Percentiles rank a stretch among this genome's conserved stretches.
phyloP scores from a whole-genome alignment of 2,113 vertebrate genomes.

The Gasterosteus nipponicus region DNA sequence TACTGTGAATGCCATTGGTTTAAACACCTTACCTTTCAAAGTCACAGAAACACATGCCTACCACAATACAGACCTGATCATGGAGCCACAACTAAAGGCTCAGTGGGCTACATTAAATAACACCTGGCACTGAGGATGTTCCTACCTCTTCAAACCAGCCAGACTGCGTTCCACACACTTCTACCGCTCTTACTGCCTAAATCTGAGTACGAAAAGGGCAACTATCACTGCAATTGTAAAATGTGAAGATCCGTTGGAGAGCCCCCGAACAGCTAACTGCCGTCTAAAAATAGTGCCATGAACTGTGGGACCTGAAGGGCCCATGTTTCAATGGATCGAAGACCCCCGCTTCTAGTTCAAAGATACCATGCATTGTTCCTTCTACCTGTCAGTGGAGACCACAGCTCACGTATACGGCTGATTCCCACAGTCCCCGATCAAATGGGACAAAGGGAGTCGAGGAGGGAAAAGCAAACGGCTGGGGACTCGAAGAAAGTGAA shows the following conservation, averaged over 20 bases:
- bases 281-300: slow-evolving; percentile 75
- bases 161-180: not conserved
- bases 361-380: not conserved
- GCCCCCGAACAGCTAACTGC: slow-evolving; percentile 4
- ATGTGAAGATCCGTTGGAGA: slow-evolving; percentile 32
- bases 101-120: not conserved
- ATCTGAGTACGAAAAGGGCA: not conserved
- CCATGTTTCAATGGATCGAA: slow-evolving; percentile 10
- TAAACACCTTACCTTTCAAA: not conserved
- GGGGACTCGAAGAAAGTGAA: slow-evolving; percentile 24
- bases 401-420: slow-evolving; percentile 15
- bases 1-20: not conserved
- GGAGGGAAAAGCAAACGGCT: slow-evolving; percentile 11
- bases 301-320: slow-evolving; percentile 29
- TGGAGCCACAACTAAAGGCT: not conserved
- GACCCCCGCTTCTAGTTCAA: not conserved
- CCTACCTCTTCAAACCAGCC: not conserved
- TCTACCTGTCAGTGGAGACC: slow-evolving; percentile 66
- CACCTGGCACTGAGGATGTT: not conserved
- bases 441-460: not conserved
- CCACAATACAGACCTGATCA: not conserved
- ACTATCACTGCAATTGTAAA: slow-evolving; percentile 10
- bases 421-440: not conserved
- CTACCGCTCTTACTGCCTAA: not conserved
- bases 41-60: not conserved